phyloP scores from a whole-genome alignment of 2,888 invertebrate species.

The Chrysolina oricalcia region DNA sequence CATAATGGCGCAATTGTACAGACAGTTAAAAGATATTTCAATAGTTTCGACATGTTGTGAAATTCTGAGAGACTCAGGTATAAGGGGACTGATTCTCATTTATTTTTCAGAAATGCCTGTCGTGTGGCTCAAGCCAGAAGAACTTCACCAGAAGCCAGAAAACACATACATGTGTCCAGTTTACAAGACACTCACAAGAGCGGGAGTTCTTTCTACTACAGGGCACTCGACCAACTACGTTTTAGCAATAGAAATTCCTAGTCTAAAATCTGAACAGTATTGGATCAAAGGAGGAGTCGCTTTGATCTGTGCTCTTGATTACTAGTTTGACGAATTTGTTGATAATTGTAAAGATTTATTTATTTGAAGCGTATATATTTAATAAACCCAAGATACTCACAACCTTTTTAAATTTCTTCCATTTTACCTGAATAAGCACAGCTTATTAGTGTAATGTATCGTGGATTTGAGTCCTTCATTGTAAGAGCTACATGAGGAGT shows the following conservation, averaged over 20 bases:
- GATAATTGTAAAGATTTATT: background rate
- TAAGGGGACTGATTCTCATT: background rate
- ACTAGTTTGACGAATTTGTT: slow-evolving; percentile 63
- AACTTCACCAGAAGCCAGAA: slow-evolving; percentile 75
- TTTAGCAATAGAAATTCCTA: slow-evolving; percentile 77
- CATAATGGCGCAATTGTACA: no score
- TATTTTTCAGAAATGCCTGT: slow-evolving; percentile 78
- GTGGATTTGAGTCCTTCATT: no score
- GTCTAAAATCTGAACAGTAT: slow-evolving; percentile 73
- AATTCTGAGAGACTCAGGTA: background rate
- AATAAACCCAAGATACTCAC: background rate
- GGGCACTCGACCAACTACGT: slow-evolving; percentile 83
- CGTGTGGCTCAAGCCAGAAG: slow-evolving; percentile 81
- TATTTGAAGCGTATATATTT: background rate
- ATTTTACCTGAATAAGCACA: no score
- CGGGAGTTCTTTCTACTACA: slow-evolving; percentile 79
- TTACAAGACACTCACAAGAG: slow-evolving; percentile 79
- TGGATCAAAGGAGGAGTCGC: slow-evolving; percentile 80
- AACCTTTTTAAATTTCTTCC: no score
- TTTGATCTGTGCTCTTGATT: slow-evolving; percentile 74
- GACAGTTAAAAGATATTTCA: no score
- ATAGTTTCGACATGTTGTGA: no score
- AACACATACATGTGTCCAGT: slow-evolving; percentile 78
- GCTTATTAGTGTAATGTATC: no score
- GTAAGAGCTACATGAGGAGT: no score